These are phyloP conservation scores for Bettongia penicillata DNA, from an alignment of 2,113 vertebrate species.

Conservation along the genomic window DNA sequence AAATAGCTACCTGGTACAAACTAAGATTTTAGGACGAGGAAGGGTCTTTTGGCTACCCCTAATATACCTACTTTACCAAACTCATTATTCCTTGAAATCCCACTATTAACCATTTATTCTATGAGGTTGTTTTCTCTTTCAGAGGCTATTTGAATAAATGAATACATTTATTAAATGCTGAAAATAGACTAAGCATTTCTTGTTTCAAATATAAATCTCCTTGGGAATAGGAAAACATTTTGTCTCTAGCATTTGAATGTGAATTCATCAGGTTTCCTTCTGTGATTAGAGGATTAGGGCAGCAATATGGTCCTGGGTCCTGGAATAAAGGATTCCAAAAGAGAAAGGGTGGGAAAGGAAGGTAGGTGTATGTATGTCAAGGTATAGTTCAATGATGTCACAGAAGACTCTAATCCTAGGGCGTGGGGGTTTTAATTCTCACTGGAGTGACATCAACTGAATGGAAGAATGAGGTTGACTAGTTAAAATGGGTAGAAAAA, in stretches of 20 bases:
- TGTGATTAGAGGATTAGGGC: background rate
- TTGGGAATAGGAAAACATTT: background rate
- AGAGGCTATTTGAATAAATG: background rate
- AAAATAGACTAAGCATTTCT: background rate
- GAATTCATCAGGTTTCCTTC: background rate
- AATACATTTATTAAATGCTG: background rate
- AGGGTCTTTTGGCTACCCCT: background rate
- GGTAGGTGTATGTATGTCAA: background rate
- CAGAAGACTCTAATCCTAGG: background rate
- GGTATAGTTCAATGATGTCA: slow-evolving; percentile 39
- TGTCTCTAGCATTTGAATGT: background rate
- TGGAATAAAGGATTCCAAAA: background rate
- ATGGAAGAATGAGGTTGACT: slow-evolving; percentile 21
- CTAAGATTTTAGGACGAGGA: background rate
- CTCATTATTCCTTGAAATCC: background rate
- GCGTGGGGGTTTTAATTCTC: background rate
- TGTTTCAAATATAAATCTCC: background rate
- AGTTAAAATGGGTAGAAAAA: slow-evolving; percentile 47
- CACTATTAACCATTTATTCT: background rate
- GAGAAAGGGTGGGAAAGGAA: background rate
- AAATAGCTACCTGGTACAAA: background rate
- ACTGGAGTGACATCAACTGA: background rate
- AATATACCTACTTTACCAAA: background rate
- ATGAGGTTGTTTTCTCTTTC: background rate
- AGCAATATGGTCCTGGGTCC: background rate